Conservation (phyloP, 2,797 vertebrate genomes). For the Kryptopterus vitreolus region DNA sequence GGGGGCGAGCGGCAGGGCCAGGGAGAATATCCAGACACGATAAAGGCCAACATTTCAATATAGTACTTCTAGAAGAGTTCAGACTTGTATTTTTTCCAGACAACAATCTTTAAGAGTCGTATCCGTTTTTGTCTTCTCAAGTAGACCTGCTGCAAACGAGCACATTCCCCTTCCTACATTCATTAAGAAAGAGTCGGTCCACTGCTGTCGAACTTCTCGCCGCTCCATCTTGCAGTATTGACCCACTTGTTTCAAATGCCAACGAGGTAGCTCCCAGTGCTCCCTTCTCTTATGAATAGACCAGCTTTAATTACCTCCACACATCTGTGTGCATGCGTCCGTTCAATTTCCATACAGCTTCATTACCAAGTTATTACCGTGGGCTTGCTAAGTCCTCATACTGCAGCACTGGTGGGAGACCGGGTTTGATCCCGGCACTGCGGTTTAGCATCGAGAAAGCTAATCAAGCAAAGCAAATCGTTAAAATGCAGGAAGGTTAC, state of each 20-base stretch:
- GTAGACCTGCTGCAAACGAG: slow-evolving; percentile 18
- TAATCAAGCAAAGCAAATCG: slow-evolving; percentile 47
- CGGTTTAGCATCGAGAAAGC: slow-evolving; percentile 26
- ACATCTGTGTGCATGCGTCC: slow-evolving; percentile 45
- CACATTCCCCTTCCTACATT: not conserved
- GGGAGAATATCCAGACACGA: not conserved
- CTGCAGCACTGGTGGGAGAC: slow-evolving; percentile 11
- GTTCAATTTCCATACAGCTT: slow-evolving; percentile 61
- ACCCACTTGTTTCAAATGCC: slow-evolving; percentile 46
- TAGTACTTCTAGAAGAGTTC: not conserved
- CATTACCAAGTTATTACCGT: slow-evolving; percentile 67
- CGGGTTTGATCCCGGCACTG: slow-evolving; percentile 26
- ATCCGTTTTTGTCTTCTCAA: not conserved
- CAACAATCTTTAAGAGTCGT: not conserved
- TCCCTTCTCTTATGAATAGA: slow-evolving; percentile 33
- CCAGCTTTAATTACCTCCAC: slow-evolving; percentile 66
- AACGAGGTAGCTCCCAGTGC: slow-evolving; percentile 26
- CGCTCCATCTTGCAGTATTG: slow-evolving; percentile 34
- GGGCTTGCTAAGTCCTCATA: slow-evolving; percentile 48
- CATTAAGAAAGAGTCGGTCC: slow-evolving; percentile 37
- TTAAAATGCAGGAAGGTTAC: slow-evolving; percentile 44
- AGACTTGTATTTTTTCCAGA: slow-evolving; percentile 45
- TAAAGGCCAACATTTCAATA: not conserved
- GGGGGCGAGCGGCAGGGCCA: slow-evolving; percentile 15
- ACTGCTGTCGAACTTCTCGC: slow-evolving; percentile 27